Evolutionary conservation across 1,140 invertebrate species (phyloP), one percentile per base, ranked within the genome.

Genomic region (Notospermus geniculatus): DNA sequence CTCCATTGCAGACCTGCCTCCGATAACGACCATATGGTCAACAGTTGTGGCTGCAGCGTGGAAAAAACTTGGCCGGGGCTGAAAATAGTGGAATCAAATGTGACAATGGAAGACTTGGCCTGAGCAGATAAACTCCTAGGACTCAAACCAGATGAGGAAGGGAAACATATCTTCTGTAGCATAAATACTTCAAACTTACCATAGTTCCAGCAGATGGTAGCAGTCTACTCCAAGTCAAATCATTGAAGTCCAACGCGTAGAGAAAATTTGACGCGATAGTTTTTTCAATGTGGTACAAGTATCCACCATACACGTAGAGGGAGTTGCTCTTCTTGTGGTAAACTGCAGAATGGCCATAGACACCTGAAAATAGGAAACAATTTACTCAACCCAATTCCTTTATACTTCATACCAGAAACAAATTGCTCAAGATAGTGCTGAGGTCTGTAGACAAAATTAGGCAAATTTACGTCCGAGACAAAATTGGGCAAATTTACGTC

Each of bases 231-330:
- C 73, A 75, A 13, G 46, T 46, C 15, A 39, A 45, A 4, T 59
- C 64, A 15, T 41, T 45, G n/a, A 70, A 53, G 59, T 75, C 65
- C 2, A 75, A 64, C n/a, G 60, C 54, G 54, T 71, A 74, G 1
- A 75, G 30, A 29, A 19, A 27, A n/a, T 50, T 27, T 27, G 46
- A 50, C 46, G n/a, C 19, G 9, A 50, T n/a, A 9, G 46, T 50
- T 50, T 86, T 84, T 68, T 90, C 88, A n/a, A 88, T 83, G n/a
- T 50, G 46, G 71, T 89, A 91, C 1, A 88, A 79, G 71, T 91
- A 90, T 17, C 95, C 95, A 29, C 95, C 95, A 80, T 91, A 96
- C 0, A 97, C 83, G 73, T 95, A 98, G 45, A 97, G 85, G 66
- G 90, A 91, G 63, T 92, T 87, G 0, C 89, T 90, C 28, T 85